Evolutionary conservation across 1,140 invertebrate species (phyloP), one percentile per base, ranked within the genome.

Genomic region (Sipha flava): DNA sequence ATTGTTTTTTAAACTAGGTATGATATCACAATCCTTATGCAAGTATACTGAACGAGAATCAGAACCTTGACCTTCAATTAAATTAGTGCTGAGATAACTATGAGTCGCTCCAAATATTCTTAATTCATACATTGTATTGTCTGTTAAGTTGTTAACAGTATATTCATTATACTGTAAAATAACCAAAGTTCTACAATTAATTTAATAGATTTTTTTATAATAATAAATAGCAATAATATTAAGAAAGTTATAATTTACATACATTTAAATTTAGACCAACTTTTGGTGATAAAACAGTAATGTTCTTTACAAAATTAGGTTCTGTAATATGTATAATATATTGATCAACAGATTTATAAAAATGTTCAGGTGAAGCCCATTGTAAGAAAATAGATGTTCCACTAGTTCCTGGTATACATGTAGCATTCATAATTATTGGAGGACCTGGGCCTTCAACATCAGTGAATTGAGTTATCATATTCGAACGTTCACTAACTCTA

Each of bases 391-490:
- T 92, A 90, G 81, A 93, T 92, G 81, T 91, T 87, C 43, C 88
- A 86, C 82, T 93, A 90, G 49, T 77, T 57, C 72, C 72, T 54
- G 72, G 72, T 26, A 77, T 34, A 84, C 95, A 96, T 14, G 92
- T 93, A 21, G 95, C 85, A 85, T 95, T 95, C 21, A 93, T 85
- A 83, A 96, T 92, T 80, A 88, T 85, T 1, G 95, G 94, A 4
- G 93, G 87, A 81, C 90, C 91, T 9, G 95, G 94, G 4, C 92
- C 92, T 64, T 88, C 88, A 43, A 96, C 91, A 86, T 96, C 94
- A 1, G 94, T 95, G 77, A 89, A 88, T 37, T 92, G 90, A 68
- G 89, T 88, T 62, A 95, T 88, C 3, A 89, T 86, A 81, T 91
- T 89, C 10, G 93, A 95, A 31, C 89, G 86, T 82, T 91, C 89